Percentiles rank a stretch among this genome's conserved stretches.
Evolutionary conservation across 2,888 invertebrate species (phyloP).

Genomic region (Lithophane semibrunnea): DNA sequence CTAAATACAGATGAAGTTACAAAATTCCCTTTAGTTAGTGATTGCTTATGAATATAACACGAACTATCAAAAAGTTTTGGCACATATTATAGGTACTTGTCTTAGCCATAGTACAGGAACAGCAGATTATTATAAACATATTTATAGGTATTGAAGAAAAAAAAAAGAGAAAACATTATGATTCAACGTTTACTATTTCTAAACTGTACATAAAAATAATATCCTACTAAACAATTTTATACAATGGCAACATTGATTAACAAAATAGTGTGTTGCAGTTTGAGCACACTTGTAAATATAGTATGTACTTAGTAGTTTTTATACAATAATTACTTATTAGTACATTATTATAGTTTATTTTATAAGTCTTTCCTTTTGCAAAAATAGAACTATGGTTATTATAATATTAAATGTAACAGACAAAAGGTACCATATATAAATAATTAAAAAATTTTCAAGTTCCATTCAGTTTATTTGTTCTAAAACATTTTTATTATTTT

Average conservation of each 20-base stretch:
- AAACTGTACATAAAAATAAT: constrained; percentile 47
- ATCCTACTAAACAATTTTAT: constrained; percentile 52
- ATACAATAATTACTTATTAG: background rate
- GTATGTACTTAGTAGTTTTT: background rate
- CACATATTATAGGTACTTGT: background rate
- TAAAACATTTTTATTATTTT: no score
- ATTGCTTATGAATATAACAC: no score
- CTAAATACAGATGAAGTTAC: no score
- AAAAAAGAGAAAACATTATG: background rate
- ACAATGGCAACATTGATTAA: constrained; percentile 54
- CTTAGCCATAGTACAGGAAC: background rate
- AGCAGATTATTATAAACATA: background rate
- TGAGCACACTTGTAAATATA: constrained; percentile 20
- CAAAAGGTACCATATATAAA: no score
- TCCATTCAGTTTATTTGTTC: no score
- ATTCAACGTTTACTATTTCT: constrained; percentile 51
- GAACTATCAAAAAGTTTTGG: background rate
- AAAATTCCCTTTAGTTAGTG: no score
- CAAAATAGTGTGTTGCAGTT: constrained; percentile 33
- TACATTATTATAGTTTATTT: background rate
- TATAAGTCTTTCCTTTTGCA: background rate
- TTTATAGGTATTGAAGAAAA: background rate
- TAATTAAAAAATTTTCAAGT: no score
- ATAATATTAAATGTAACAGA: no score
- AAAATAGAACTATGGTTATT: no score